Base-by-base conservation (phyloP, 2,113 vertebrate genomes). In the Megaleporinus macrocephalus region DNA sequence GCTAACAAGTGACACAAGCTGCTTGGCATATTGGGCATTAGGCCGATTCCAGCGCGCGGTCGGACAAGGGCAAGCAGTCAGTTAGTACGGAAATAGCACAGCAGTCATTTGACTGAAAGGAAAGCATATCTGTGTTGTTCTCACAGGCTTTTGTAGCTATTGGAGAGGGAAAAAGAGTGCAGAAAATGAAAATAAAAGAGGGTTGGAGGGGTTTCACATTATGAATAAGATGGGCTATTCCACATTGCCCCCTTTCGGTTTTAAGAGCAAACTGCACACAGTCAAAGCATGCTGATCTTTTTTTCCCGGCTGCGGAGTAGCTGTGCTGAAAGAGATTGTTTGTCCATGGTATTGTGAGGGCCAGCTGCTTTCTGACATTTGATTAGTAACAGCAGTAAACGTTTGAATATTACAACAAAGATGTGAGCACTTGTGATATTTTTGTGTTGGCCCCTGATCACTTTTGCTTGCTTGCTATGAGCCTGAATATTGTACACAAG, bases 221-320 rank as follows among this genome's bases (percentile, higher is more conserved):
- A 13, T 13, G 20, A 55, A 78, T 53, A 33, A 69, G 41, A 68
- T 82, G 75, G 44, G 27, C 80, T 82, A 79, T 76, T 85, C 82
- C 87, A 90, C 89, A 89, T 81, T 86, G 59, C 90, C 92, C 70
- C 88, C 92, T 90, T 88, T 87, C 91, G 92, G 90, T 76, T 20
- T n/a, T 49, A 57, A 47, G 47, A 62, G 29, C 55, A 79, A 79
- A 84, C 68, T 62, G 72, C 78, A 62, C 65, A 70, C 30, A 55
- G 65, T 27, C 30, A 9, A 33, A 18, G 41, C 26, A 3, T 27
- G 18, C 59, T 41, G 22, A 65, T 59, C 44, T 77, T 80, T 27
- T 47, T 61, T 20, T 62, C 27, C 1, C 63, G 10, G 55, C 27
- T 29, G 55, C 18, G 55, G 71, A 69, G 26, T 65, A 30, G 73